Evolutionary conservation across 1,140 invertebrate genomes (phyloP), one percentile per base, ranked within the genome.

Genomic region (Gryon sp.): DNA sequence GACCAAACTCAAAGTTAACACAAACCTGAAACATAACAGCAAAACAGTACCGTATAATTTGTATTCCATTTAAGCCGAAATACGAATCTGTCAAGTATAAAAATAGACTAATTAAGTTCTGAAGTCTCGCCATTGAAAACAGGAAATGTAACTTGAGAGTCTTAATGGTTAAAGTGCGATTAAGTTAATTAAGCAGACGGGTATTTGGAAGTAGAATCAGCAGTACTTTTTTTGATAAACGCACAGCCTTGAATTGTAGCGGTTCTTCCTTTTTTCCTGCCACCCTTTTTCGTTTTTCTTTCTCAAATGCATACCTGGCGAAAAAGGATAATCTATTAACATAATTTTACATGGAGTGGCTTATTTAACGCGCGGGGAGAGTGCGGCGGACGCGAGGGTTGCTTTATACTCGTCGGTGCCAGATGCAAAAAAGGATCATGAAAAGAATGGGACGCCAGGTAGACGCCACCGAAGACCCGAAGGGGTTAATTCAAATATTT

Each of bases 311-410:
- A 78, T 80, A 78, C 75, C 75, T 72, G 75, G 73, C 70, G 48
- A 57, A 78, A 72, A 84, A 85, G 87, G 87, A 89, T 89, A 88
- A 89, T 88, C 88, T 86, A 89, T 89, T 89, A 89, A 89, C 88
- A 89, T 89, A 89, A 89, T 89, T 89, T 88, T 86, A 87, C 85
- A 88, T 88, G 83, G 85, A 83, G 81, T 76, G 75, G 74, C 75
- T 80, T 83, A 83, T 83, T 83, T 81, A 76, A 69, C 78, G 74
- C 80, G 69, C 34, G 59, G 74, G 74, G 59, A 40, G 72, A 43
- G 22, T 15, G 15, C 32, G 43, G 24, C 40, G 46, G 53, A 62
- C 52, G 57, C 66, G 20, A 70, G 66, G 60, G 81, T 82, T 77
- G 84, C 81, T 82, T 86, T 87, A 84, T 86, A 84, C 84, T 82